Evolutionary conservation across 2,113 vertebrate genomes (phyloP).

Genomic region (Catharus fuscescens): DNA sequence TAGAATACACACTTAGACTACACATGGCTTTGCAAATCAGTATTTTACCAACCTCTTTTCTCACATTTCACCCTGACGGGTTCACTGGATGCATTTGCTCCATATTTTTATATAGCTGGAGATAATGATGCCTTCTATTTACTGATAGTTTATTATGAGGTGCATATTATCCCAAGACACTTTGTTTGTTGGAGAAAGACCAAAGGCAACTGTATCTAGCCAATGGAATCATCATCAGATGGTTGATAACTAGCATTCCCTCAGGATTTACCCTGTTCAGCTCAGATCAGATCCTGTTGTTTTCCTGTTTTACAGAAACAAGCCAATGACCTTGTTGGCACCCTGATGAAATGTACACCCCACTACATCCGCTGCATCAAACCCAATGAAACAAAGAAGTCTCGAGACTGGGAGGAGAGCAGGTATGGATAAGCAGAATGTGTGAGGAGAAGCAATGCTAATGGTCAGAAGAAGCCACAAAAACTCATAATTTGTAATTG

Average conservation of each 20-base stretch:
- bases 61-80: not conserved
- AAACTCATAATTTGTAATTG: not conserved
- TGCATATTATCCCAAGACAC: not conserved
- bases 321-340: constrained; percentile 96
- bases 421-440: constrained; percentile 72
- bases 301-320: constrained; percentile 84
- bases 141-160: not conserved
- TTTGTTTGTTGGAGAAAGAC: not conserved
- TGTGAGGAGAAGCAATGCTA: not conserved
- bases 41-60: not conserved
- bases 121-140: not conserved
- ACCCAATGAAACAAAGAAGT: constrained; percentile 96
- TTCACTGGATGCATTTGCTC: not conserved
- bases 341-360: constrained; percentile 96
- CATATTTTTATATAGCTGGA: not conserved
- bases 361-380: constrained; percentile 99
- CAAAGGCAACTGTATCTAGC: not conserved
- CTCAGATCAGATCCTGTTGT: not conserved
- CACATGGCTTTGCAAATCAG: not conserved
- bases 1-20: not conserved
- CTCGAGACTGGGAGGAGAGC: constrained; percentile 96
- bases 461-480: not conserved
- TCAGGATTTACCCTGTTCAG: not conserved
- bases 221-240: not conserved
- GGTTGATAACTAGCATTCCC: not conserved